Evolutionary conservation across 2,888 invertebrate species (phyloP), one percentile per base, ranked within the genome.

Genomic region (Cantharis nigra): DNA sequence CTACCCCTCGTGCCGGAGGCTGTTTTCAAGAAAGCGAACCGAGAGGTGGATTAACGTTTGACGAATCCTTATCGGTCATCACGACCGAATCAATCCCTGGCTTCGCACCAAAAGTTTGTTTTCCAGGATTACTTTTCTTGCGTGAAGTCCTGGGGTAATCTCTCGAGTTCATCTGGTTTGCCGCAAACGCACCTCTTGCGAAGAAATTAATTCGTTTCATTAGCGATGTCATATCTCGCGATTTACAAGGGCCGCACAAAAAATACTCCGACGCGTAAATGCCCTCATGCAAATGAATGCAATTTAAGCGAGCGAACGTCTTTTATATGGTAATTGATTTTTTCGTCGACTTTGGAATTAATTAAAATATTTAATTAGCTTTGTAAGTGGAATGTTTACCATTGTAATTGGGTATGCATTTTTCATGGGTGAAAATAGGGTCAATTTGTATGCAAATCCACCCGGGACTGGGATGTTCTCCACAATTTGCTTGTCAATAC

Each of bases 361-460:
- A 67, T 65, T 65, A 65, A 65, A 65, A 65, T 65, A 23, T 20
- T 65, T 65, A 65, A 65, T 67, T 67, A 67, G 23, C 65, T 23
- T 20, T 64, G 20, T 64, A 49, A 49, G 49, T 49, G 49, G 64
- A 23, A 67, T 26, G 65, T 67, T 67, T 67, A 67, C 65, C 26
- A 67, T 67, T 67, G 65, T 67, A 67, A 67, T 67, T 67, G 65
- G n/a, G 65, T 26, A 67, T 67, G 65, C 20, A 67, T 67, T 67
- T 67, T 67, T 67, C 23, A 67, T 67, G 65, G 65, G 26, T 67
- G 65, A 23, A 26, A 67, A 67, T 67, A 67, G 75, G 75, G 75
- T 79, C 79, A 80, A 79, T 80, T 79, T 80, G 78, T 79, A 80
- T 80, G 80, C 75, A 79, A 80, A 80, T 80, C 69, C 69, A 33